Evolutionary conservation across 2,113 vertebrate genomes (phyloP), one percentile per base, ranked within the genome.

Genomic region (Psittacara wagleri): DNA sequence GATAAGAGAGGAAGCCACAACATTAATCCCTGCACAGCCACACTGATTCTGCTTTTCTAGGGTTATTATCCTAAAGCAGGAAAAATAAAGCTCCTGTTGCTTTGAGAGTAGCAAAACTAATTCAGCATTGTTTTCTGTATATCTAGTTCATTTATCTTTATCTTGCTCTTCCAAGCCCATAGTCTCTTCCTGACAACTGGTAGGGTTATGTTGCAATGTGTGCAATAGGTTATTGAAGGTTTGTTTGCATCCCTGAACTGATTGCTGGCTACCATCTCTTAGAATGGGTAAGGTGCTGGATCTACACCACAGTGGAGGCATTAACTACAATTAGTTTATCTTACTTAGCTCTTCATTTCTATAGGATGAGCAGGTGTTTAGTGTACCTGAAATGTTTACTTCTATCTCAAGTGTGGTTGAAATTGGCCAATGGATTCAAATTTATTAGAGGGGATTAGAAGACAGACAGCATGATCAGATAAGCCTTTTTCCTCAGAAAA

Each of bases 371-470:
- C 10, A 64, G 68, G 46, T 0, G 1, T 91, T 94, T 64, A 76
- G 9, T 39, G 22, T 55, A 43, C 78, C 69, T 88, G 80, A 86
- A 86, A 86, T 31, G 35, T 17, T 66, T 84, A 27, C 24, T 13
- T 84, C 52, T 2, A 6, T 64, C 81, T 92, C 77, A 95, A 94
- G 74, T 76, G 59, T 76, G n/a, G 39, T 86, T 95, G 89, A 95
- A 97, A 95, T 94, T 97, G 94, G 96, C 91, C 94, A 92, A 79
- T 76, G 81, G 89, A 73, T 96, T 94, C 91, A 84, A 41, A 97
- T 86, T 96, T 95, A 94, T 95, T 95, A 95, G 69, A 91, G 33
- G 55, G 81, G 89, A 96, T 97, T 96, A 95, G 85, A 95, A 96
- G 69, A 87, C 83, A 95, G 91, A 91, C 89, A 96, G 73, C 88